Percentiles rank a stretch among this genome's conserved stretches.
These are phyloP conservation scores for Rhamphomyia laevipes DNA, from an alignment of 2,888 invertebrate species.

Conservation along the genomic window DNA sequence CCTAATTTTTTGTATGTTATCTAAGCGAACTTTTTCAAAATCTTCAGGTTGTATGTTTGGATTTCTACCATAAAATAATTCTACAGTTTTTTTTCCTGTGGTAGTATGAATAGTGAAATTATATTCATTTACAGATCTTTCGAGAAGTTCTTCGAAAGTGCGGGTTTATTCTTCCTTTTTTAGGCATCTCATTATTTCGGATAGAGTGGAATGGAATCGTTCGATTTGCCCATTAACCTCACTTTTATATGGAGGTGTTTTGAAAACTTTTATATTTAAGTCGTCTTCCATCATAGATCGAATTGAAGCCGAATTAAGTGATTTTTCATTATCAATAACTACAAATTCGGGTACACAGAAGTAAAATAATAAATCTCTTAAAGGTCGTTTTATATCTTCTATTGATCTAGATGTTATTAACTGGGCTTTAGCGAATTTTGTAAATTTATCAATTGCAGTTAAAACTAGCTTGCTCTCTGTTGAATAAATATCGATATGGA, in stretches of 20 bases:
- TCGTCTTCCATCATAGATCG: slow-evolving; percentile 8
- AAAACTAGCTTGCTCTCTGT: slow-evolving; percentile 7
- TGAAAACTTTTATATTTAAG: slow-evolving; percentile 10
- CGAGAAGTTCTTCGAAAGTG: slow-evolving; percentile 12
- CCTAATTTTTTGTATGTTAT: slow-evolving; percentile 11
- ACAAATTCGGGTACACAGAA: slow-evolving; percentile 13
- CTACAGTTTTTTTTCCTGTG: slow-evolving; percentile 12
- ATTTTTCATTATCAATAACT: slow-evolving; percentile 14
- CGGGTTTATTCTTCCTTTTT: slow-evolving; percentile 6
- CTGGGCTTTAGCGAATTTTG: slow-evolving; percentile 7
- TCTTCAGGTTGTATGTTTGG: slow-evolving; percentile 10
- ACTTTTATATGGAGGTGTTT: slow-evolving; percentile 11
- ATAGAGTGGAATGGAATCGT: slow-evolving; percentile 14
- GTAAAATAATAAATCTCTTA: slow-evolving; percentile 11
- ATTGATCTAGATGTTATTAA: slow-evolving; percentile 6
- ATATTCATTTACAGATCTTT: slow-evolving; percentile 11
- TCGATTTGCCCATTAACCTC: slow-evolving; percentile 14
- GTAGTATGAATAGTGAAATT: slow-evolving; percentile 10
- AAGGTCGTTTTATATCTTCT: slow-evolving; percentile 8
- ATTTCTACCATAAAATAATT: slow-evolving; percentile 11
- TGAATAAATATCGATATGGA: slow-evolving; percentile 13
- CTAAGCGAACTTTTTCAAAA: slow-evolving; percentile 9
- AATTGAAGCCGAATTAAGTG: slow-evolving; percentile 10
- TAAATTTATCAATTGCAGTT: slow-evolving; percentile 10
- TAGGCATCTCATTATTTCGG: slow-evolving; percentile 15